Base-by-base conservation (phyloP, 2,888 invertebrate species). In the Dryobota labecula region DNA sequence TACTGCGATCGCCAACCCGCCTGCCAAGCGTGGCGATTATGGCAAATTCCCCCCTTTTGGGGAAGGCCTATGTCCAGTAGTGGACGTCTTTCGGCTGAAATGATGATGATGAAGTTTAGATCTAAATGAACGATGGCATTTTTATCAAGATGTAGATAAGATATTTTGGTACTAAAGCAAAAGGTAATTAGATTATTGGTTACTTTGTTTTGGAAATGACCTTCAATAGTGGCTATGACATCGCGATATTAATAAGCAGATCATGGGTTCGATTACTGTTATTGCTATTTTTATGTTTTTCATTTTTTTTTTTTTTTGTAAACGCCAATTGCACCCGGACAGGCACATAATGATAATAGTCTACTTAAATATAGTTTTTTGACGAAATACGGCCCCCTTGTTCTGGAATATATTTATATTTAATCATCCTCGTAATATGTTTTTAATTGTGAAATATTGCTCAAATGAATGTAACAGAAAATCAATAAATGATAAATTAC, bases 401-500 rank as follows among this genome's bases (percentile, higher is more conserved):
- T 27, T 18, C 18, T 1, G 2, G 18, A 9, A 24, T 24, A 15
- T 13, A 33, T 30, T 54, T 33, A 15, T n/a, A n/a, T n/a, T 36
- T 18, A 36, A 5, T 9, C 18, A 24, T 13, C 38, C 20, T 27
- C 13, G 20, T 4, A 43, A 41, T 20, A 20, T 27, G 11, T 27
- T 36, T 41, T 24, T 38, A 27, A 18, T 70, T 13, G 43, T 58
- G 18, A 47, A 74, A 74, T 54, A 27, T 65, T 65, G 18, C 27
- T 33, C 3, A 56, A 38, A 11, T 53, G 36, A 62, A 41, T 58
- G 15, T 53, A 45, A 15, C 30, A 41, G 20, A 67, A 67, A 74
- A 78, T 62, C 49, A 75, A 80, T 75, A 64, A 51, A 27, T 38
- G 45, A 73, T 71, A 69, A 70, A 65, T 66, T 53, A 78, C 62